Base-by-base conservation (phyloP, 2,888 invertebrate genomes). In the Mylabris sibirica region DNA sequence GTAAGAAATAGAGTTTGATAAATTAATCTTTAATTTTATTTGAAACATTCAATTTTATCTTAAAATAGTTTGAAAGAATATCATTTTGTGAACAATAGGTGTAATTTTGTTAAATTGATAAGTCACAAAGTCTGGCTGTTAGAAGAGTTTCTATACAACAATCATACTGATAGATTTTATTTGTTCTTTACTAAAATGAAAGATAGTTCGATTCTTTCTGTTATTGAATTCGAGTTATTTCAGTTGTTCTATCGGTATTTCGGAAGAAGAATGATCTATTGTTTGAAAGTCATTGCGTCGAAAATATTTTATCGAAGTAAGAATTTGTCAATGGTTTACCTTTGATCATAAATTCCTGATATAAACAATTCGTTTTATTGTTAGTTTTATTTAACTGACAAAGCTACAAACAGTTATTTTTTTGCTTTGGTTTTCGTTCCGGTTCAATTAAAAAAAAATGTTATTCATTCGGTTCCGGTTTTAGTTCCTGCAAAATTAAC, bases 221-320 rank as follows among this genome's bases (percentile, higher is more conserved):
- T 53, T 53, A 53, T 22, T 53, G 49, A 53, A 22, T 53, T 53
- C 22, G 49, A 9, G 17, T 44, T 44, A 44, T 44, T 44, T 44
- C 17, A 44, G n/a, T 44, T 44, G 3, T 44, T 44, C 17, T 44
- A 44, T 44, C 3, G 49, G 9, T 53, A 8, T 53, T 8, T 22
- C 20, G 49, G 17, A 20, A 8, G 11, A 53, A 22, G 49, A 22
- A 53, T 20, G 22, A 53, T 53, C 49, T 53, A 53, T 53, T 53
- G 49, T 53, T 8, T 22, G 22, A 22, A 20, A 53, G 6, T 8
- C 44, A 17, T 6, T 44, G 38, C 14, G 12, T 14, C 38, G 17
- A 44, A 44, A 44, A 6, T n/a, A 44, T 44, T 44, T 6, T 17
- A 44, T 44, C n/a, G 44, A 8, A 44, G n/a, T n/a, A 17, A 17